Evolutionary conservation across 2,888 invertebrate species (phyloP).

Genomic region (Drosophila formosana): DNA sequence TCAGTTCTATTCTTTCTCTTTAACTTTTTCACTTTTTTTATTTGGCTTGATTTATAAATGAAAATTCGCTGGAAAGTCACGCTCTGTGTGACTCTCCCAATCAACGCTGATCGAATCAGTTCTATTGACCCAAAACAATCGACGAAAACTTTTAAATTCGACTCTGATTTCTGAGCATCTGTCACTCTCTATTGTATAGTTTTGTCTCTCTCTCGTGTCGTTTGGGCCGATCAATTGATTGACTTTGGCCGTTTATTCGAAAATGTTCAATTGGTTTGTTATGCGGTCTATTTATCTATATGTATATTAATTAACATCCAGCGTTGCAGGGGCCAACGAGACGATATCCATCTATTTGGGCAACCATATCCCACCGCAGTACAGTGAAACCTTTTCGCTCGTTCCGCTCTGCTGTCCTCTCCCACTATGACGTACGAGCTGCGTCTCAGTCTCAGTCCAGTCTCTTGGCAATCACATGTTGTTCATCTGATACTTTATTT

Average conservation of each 20-base stretch:
- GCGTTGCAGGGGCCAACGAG: not conserved
- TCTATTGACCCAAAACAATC: constrained; percentile 17
- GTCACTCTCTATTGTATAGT: not conserved
- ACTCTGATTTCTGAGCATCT: constrained; percentile 14
- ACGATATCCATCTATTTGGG: constrained; percentile 1
- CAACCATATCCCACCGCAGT: constrained; percentile 1
- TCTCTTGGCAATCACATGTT: constrained; percentile 39
- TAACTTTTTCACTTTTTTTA: not conserved
- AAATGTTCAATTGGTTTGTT: constrained; percentile 65
- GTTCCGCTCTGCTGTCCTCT: constrained; percentile 18
- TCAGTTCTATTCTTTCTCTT: not conserved
- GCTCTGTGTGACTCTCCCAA: constrained; percentile 46
- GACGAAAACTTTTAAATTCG: constrained; percentile 6
- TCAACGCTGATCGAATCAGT: constrained; percentile 54
- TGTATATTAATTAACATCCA: constrained; percentile 23
- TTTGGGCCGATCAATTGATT: constrained; percentile 60
- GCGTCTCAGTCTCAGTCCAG: not conserved
- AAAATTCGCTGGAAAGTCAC: constrained; percentile 50
- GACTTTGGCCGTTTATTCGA: constrained; percentile 29
- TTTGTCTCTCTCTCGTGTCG: not conserved
- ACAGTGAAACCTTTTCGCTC: constrained; percentile 20
- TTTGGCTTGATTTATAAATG: constrained; percentile 1
- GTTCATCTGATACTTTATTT: constrained; percentile 25
- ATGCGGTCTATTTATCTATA: constrained; percentile 14
- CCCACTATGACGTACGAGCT: constrained; percentile 6